These are phyloP conservation scores for Rhopalosiphum maidis DNA, from an alignment of 1,140 invertebrate genomes.

Conservation along the genomic window DNA sequence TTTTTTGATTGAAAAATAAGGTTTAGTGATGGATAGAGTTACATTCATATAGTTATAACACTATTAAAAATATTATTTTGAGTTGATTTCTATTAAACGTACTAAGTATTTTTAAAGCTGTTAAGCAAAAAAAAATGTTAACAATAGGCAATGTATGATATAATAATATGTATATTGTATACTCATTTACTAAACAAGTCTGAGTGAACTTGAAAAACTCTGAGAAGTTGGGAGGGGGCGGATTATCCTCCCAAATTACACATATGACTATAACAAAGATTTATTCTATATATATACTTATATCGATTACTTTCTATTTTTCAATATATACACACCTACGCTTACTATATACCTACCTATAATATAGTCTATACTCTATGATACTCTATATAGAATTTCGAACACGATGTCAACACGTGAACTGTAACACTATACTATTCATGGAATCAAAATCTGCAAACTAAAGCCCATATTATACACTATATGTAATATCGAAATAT, in stretches of 20 bases:
- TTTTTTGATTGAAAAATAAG: no score
- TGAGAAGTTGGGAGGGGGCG: not conserved
- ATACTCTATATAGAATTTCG: not conserved
- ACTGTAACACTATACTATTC: not conserved
- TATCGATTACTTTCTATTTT: no score
- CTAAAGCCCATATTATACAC: not conserved
- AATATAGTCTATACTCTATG: not conserved
- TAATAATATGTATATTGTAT: no score
- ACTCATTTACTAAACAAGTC: not conserved
- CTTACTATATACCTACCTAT: not conserved
- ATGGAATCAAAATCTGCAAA: not conserved
- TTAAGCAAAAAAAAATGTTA: no score
- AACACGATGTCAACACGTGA: not conserved
- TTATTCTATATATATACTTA: not conserved
- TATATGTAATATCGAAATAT: no score
- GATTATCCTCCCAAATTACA: not conserved
- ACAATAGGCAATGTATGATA: no score
- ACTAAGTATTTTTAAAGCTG: no score
- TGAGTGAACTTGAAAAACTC: not conserved
- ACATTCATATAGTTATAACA: no score
- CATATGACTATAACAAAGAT: not conserved
- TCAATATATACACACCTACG: not conserved
- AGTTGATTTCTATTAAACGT: no score
- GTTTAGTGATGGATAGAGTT: no score
- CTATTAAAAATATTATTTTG: no score